Percentiles rank a stretch among this genome's conserved stretches.
These are phyloP conservation scores for Ceratosolen fusciceps DNA, from an alignment of 1,140 invertebrate species.

Conservation along the genomic window DNA sequence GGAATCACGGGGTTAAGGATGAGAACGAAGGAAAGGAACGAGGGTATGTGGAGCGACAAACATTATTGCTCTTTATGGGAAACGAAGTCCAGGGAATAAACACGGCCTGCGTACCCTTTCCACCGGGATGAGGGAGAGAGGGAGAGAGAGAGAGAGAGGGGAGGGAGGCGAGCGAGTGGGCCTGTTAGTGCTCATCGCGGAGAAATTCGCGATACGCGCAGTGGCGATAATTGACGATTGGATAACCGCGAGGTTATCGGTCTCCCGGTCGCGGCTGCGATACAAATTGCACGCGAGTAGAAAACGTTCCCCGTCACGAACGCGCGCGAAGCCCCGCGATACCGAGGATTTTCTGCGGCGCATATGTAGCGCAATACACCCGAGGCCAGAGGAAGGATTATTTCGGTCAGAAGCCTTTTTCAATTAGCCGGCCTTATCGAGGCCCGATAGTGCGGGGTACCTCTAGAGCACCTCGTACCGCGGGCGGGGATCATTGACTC, in stretches of 20 bases:
- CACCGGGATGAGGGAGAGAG: background rate
- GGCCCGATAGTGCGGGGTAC: background rate
- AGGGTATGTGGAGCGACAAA: background rate
- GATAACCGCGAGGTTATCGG: conserved; percentile 48
- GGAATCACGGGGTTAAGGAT: too few relatives aligned
- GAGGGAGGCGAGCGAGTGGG: background rate
- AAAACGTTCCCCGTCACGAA: background rate
- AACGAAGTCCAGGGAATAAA: background rate
- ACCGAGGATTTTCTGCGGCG: conserved; percentile 11
- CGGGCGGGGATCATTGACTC: conserved; percentile 20
- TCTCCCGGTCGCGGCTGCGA: background rate
- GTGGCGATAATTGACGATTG: conserved; percentile 52
- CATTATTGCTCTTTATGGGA: background rate
- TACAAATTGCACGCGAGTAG: background rate
- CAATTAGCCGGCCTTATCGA: conserved; percentile 15
- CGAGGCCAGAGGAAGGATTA: background rate
- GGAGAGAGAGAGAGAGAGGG: background rate
- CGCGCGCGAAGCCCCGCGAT: conserved; percentile 4
- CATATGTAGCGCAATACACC: background rate
- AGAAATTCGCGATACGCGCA: conserved; percentile 34
- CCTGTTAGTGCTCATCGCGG: background rate
- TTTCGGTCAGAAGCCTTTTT: background rate
- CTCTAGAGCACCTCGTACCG: background rate
- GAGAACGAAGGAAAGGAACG: too few relatives aligned
- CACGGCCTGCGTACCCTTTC: background rate